Evolutionary conservation across 2,888 invertebrate genomes (phyloP), one percentile per base, ranked within the genome.

Genomic region (Nomada fabriciana): DNA sequence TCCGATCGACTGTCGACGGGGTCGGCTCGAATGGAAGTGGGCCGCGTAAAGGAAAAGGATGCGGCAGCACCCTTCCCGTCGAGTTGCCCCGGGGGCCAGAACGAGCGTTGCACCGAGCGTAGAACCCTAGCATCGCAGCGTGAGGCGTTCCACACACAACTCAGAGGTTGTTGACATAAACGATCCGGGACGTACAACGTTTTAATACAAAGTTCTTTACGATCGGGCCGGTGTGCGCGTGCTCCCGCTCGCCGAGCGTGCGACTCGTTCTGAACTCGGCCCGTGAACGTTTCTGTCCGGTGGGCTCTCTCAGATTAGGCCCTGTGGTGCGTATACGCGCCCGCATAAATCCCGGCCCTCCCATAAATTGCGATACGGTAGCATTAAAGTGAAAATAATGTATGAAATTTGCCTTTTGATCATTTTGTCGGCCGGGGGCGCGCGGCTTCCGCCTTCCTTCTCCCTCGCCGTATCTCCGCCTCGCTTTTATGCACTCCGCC

Each of bases 381-480:
- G 93, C 93, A 92, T 93, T 93, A 92, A 93, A 93, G 93, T 93
- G 93, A 93, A 93, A 93, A 92, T 93, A 93, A 93, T 93, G 92
- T 92, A 93, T 92, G 93, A 93, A 93, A 93, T 93, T 93, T 93
- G 91, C 92, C 91, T 92, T 93, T 92, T 92, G 93, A 93, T 93
- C 92, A 92, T 93, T 92, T 93, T 93, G 91, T 91, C 88, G 91
- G 93, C 93, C 93, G 91, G 90, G 91, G 93, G 93, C 92, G 85
- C 90, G 89, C 90, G 87, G 92, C 92, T 92, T 92, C 92, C 89
- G 91, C 91, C 89, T 80, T 76, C 75, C 61, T 63, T 57, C 57
- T 57, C 20, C 13, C 68, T 43, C 69, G 15, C 20, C 18, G 25
- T 13, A 25, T 29, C 29, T 60, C n/a, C 13, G 42, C n/a, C 52